These are phyloP conservation scores for Paguma larvata DNA, from an alignment of 2,797 vertebrate species.

Conservation along the genomic window DNA sequence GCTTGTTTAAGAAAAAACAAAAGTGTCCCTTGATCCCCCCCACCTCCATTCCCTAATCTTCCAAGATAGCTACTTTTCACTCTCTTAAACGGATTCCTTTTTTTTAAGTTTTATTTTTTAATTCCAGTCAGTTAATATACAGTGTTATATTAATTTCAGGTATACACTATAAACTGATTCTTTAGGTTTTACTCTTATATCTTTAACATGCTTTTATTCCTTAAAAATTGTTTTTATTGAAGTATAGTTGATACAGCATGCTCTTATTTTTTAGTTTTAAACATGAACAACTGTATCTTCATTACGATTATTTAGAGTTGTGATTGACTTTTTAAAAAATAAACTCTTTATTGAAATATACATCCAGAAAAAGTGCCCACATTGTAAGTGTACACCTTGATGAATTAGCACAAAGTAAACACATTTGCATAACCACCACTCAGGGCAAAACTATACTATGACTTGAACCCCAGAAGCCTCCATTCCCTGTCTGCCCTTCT, in stretches of 20 bases:
- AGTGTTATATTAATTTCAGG: background rate
- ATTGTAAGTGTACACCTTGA: background rate
- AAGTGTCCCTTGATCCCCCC: background rate
- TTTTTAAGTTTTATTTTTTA: background rate
- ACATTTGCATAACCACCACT: background rate
- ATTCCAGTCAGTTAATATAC: background rate
- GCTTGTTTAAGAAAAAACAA: background rate
- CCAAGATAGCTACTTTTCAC: background rate
- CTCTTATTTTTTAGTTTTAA: constrained; percentile 3
- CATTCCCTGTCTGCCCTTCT: background rate
- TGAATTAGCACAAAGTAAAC: background rate
- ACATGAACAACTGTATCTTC: background rate
- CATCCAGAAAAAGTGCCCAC: background rate
- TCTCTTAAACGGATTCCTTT: background rate
- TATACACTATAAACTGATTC: background rate
- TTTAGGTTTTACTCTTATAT: background rate
- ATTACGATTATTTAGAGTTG: background rate
- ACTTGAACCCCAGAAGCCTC: background rate
- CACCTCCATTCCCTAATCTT: background rate
- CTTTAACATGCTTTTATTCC: background rate
- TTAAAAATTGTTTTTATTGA: background rate
- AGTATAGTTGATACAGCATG: background rate
- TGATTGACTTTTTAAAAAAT: background rate
- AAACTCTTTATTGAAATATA: background rate
- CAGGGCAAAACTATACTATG: background rate